Evolutionary conservation across 2,888 invertebrate species (phyloP), one percentile per base, ranked within the genome.

Genomic region (Eupelmus urozonus): DNA sequence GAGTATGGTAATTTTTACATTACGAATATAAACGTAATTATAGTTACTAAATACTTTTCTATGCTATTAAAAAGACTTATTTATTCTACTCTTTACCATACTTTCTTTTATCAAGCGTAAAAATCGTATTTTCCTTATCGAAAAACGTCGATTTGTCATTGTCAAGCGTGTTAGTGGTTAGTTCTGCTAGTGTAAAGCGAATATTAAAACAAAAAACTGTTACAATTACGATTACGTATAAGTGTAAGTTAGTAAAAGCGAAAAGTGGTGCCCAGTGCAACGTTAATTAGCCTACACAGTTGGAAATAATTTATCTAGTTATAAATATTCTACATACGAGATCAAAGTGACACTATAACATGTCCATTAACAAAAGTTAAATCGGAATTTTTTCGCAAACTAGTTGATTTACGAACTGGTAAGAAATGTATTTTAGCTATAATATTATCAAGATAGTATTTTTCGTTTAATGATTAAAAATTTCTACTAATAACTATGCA

Each of bases 131-230:
- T 71, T 60, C 62, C 34, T 23, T 65, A 7, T 9, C 11, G 60
- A 55, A 73, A 72, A 51, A 66, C 49, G 59, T 66, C 66, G 60
- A 67, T 75, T 75, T 62, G 69, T 67, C 75, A 3, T 59, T 49
- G 62, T 63, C 62, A 69, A 70, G 65, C 69, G 76, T n/a, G n/a
- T 73, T 72, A 49, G 57, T 51, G 42, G 20, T 57, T 74, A 74
- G 63, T 70, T 78, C 67, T 57, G 74, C 59, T 59, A 45, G 70
- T 78, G 78, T 59, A 60, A 78, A 79, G 75, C 70, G 13, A 74
- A 42, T 51, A 49, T 40, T n/a, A 63, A 40, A 20, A 53, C 20
- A 53, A 53, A 53, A 18, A 53, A 49, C 20, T 29, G 18, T 42
- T 23, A 18, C 25, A n/a, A n/a, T n/a, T n/a, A 20, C 20, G 34